These are phyloP conservation scores for Antechinus flavipes DNA, from an alignment of 2,113 vertebrate genomes.

Conservation along the genomic window DNA sequence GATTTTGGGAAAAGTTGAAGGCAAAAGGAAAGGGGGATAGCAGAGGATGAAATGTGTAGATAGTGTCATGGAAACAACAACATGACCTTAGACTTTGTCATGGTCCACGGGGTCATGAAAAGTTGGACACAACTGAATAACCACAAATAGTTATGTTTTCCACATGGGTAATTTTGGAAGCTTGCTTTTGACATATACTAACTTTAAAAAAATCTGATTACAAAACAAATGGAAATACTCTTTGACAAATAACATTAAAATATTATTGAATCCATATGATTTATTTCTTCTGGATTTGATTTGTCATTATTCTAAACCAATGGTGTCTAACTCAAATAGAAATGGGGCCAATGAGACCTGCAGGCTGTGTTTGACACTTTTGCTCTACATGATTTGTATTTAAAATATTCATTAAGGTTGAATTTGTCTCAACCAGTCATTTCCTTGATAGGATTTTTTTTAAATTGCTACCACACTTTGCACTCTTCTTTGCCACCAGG, in stretches of 20 bases:
- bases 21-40: background rate
- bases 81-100: background rate
- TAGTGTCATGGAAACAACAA: background rate
- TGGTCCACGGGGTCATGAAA: background rate
- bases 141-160: background rate
- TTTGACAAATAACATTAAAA: background rate
- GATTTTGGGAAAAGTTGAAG: background rate
- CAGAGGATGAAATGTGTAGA: background rate
- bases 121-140: background rate
- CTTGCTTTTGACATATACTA: background rate
- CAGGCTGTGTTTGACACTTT: background rate
- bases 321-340: too few species aligned
- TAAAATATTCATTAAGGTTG: background rate
- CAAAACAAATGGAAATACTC: background rate
- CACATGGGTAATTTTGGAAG: background rate
- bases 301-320: background rate
- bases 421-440: background rate
- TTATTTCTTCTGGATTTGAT: background rate
- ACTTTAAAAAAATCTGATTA: background rate
- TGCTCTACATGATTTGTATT: background rate
- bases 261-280: background rate
- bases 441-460: background rate
- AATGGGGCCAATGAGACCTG: background rate
- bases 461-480: background rate
- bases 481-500: too few species aligned